A percentile compares a stretch with the other conserved stretches of the same genome.
phyloP scores from a whole-genome alignment of 1,140 invertebrate genomes.

The Neomicropteryx cornuta region DNA sequence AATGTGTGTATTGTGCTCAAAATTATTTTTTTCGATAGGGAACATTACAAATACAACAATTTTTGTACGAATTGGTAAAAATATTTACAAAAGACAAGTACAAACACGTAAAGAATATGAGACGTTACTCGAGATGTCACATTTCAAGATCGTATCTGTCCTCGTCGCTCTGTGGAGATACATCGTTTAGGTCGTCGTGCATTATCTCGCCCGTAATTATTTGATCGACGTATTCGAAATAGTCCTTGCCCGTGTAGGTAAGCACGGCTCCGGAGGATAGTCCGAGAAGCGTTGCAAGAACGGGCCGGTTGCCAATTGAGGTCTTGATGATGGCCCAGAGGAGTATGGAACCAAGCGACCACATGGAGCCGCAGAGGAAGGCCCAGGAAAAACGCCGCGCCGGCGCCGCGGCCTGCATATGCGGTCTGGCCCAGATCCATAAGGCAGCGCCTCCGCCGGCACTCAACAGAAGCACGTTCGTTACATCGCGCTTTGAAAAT shows the following conservation, averaged over 20 bases:
- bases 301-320: slow-evolving; percentile 31
- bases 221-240: slow-evolving; percentile 37
- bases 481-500: slow-evolving; percentile 34
- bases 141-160: slow-evolving; percentile 39
- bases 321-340: slow-evolving; percentile 37
- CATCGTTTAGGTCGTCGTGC: slow-evolving; percentile 9
- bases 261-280: slow-evolving; percentile 32
- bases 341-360: slow-evolving; percentile 35
- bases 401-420: slow-evolving; percentile 34
- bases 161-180: slow-evolving; percentile 33
- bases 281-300: slow-evolving; percentile 31
- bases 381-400: slow-evolving; percentile 36
- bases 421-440: slow-evolving; percentile 37
- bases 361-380: slow-evolving; percentile 34
- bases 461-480: slow-evolving; percentile 32
- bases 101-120: too few species aligned
- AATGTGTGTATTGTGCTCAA: too few species aligned
- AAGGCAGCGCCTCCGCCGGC: slow-evolving; percentile 32
- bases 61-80: too few species aligned
- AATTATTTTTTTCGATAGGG: too few species aligned
- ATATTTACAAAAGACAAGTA: too few species aligned
- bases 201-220: slow-evolving; percentile 34
- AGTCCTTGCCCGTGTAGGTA: slow-evolving; percentile 36
- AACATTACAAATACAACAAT: too few species aligned
- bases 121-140: slow-evolving; percentile 4